Base-by-base conservation (phyloP, 2,797 vertebrate genomes). In the Neostethus bicornis region DNA sequence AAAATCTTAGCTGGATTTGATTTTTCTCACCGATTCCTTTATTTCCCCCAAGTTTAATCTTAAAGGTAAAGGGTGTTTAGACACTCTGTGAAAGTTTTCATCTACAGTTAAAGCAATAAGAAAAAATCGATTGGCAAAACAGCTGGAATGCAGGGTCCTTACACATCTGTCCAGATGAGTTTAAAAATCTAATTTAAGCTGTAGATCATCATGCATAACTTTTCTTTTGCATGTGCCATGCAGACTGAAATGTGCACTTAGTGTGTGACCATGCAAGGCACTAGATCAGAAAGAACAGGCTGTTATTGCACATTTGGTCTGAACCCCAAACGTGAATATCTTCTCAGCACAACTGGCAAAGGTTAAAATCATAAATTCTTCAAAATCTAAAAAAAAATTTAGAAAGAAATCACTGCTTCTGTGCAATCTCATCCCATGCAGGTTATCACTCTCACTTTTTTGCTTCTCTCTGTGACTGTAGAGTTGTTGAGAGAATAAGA, bases 241-340 rank as follows among this genome's bases (percentile, higher is more conserved):
- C 57, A 5, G 48, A 51, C 56, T 62, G 31, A 43, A 66, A 6
- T 62, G 73, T 85, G 78, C 80, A 79, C 77, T 77, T 69, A 53
- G 70, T 82, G 77, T 83, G 50, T 68, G 52, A 71, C 66, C 85
- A 78, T 70, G 80, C 83, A 85, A 85, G 84, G 87, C 87, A 87
- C 82, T 81, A 69, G 65, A 71, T 85, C 74, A 75, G 61, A 65
- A 71, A 71, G 34, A 52, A 20, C 44, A 43, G 53, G 70, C 67
- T 74, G 47, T 45, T 80, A 79, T 82, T 87, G 85, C 88, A 90
- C 79, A 79, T 82, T 71, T 81, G 77, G 73, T 81, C 83, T 81
- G 82, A 35, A 74, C 69, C 79, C 72, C 73, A 66, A 79, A 70
- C 70, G 29, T 62, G 74, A 79, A 45, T 69, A 58, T 68, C 75